Percentiles rank a stretch among this genome's conserved stretches.
phyloP scores from a whole-genome alignment of 2,113 vertebrate genomes.

The Cyrtonyx montezumae region DNA sequence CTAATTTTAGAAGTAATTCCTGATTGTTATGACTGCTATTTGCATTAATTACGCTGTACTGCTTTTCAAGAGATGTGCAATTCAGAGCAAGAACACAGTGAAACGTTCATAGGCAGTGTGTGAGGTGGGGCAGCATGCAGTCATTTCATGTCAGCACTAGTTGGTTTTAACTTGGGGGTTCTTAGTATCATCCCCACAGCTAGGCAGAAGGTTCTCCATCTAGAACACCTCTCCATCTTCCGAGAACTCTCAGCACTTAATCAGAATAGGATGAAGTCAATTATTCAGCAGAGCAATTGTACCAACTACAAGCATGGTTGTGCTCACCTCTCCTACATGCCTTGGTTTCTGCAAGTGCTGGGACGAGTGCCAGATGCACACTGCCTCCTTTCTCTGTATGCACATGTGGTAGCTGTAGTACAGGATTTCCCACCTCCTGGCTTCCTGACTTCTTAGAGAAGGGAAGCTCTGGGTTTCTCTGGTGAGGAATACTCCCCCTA shows the following conservation, averaged over 20 bases:
- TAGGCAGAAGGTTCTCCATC: not conserved
- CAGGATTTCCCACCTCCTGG: not conserved
- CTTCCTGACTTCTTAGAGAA: not conserved
- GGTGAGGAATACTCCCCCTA: not conserved
- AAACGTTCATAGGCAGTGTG: not conserved
- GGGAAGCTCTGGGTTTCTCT: not conserved
- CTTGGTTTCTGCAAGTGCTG: not conserved
- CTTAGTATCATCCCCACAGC: not conserved
- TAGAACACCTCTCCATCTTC: not conserved
- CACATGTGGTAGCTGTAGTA: not conserved
- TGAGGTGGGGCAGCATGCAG: not conserved
- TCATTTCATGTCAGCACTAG: not conserved
- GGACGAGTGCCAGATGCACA: not conserved
- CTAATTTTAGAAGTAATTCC: conserved; percentile 2
- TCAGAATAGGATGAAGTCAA: not conserved
- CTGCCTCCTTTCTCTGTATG: not conserved
- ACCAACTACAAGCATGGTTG: too few relatives aligned
- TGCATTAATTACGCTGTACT: not conserved
- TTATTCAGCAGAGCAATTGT: not conserved
- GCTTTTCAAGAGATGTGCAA: not conserved
- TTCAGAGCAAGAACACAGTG: not conserved
- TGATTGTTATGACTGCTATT: not conserved
- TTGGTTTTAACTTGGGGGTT: not conserved
- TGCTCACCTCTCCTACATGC: not conserved
- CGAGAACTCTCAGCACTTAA: not conserved